Base-by-base conservation (phyloP, 2,888 invertebrate genomes). In the Cordilura impudica region DNA sequence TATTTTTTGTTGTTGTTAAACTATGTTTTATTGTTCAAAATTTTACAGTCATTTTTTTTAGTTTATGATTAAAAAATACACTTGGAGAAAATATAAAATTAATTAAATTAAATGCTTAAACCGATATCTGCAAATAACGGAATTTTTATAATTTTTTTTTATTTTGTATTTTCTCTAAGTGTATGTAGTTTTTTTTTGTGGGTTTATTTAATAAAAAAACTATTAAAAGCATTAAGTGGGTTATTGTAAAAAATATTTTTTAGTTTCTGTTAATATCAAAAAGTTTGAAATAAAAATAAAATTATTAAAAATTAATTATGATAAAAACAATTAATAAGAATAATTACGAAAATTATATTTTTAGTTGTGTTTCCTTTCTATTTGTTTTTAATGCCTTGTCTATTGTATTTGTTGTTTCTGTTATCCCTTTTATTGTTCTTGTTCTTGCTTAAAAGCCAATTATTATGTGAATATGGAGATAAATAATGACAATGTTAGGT, bases 391-490 rank as follows among this genome's bases (percentile, higher is more conserved):
- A 78, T 82, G 72, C 81, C 65, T 71, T 74, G 67, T 78, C 72
- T 81, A 75, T 79, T 81, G 67, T 80, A 74, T 78, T 82, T 82
- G 71, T 82, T 82, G 71, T 81, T 81, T 71, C 47, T 78, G 43
- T 43, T 67, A 60, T 78, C 61, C 53, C 65, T 58, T 72, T 66
- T 82, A 70, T 80, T 82, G 78, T 79, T 83, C 78, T 81, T 78
- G 65, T 75, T 82, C 60, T 83, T 83, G 80, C 81, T 82, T 81
- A 77, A 71, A 63, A 81, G 81, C 81, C 83, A 82, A 83, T 83
- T 79, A 79, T 74, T 81, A 86, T 88, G 88, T 88, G 88, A 88
- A 88, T 86, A 87, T 88, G 88, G 88, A 88, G 88, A n/a, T 86
- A 88, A 88, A 88, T 88, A 87, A 82, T 87, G 87, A 83, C 84